These are phyloP conservation scores for Sitophilus oryzae DNA, from an alignment of 1,140 invertebrate species.

Conservation along the genomic window DNA sequence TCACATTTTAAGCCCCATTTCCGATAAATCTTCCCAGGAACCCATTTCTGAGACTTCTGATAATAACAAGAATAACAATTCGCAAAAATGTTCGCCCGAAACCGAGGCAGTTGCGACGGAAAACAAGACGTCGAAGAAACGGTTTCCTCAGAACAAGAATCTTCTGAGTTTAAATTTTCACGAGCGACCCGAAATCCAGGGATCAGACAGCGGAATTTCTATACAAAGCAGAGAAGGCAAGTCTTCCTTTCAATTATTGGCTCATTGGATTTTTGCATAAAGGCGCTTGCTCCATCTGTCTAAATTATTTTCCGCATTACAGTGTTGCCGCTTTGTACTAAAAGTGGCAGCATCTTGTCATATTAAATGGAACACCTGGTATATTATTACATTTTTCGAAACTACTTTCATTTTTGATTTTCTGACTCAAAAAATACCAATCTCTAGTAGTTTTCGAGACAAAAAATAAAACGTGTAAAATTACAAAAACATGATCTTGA, in stretches of 20 bases:
- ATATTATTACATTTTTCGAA: too few relatives aligned
- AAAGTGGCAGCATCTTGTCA: too few relatives aligned
- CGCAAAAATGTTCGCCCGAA: constrained; percentile 62
- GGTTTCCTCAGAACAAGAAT: constrained; percentile 68
- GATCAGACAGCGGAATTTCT: constrained; percentile 80
- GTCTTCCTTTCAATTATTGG: neutral
- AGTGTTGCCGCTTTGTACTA: too few relatives aligned
- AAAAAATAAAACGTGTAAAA: too few relatives aligned
- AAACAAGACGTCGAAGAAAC: constrained; percentile 52
- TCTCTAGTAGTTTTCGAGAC: too few relatives aligned
- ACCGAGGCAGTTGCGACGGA: constrained; percentile 47
- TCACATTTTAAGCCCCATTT: constrained; percentile 81
- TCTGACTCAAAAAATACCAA: too few relatives aligned
- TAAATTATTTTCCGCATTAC: too few relatives aligned
- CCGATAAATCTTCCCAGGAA: constrained; percentile 84
- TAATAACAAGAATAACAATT: constrained; percentile 71
- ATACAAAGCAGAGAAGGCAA: constrained; percentile 65
- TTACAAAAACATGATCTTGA: too few relatives aligned
- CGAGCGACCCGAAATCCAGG: constrained; percentile 66
- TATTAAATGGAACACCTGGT: too few relatives aligned
- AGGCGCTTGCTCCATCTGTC: too few relatives aligned
- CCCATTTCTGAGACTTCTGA: constrained; percentile 71
- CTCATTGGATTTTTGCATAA: too few relatives aligned
- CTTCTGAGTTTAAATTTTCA: constrained; percentile 62
- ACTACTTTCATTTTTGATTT: too few relatives aligned